phyloP scores from a whole-genome alignment of 2,888 invertebrate genomes.

The Hartigia nigra region DNA sequence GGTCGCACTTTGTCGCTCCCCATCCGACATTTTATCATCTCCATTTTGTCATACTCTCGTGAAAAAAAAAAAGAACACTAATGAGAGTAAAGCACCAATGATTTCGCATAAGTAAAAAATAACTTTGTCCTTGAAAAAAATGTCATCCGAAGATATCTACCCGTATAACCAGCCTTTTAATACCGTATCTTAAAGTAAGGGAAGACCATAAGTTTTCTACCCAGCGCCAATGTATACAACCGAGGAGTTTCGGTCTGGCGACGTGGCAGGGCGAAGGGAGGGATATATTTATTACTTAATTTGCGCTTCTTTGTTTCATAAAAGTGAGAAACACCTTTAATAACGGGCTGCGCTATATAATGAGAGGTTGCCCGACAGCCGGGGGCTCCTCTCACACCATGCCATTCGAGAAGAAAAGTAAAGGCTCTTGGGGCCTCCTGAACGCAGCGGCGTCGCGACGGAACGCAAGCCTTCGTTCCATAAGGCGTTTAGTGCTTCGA shows the following conservation, averaged over 20 bases:
- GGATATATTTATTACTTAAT: constrained; percentile 59
- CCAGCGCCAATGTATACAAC: not conserved
- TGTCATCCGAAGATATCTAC: not conserved
- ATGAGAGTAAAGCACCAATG: not conserved
- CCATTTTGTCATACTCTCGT: not conserved
- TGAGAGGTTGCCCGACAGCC: constrained; percentile 52
- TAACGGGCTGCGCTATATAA: constrained; percentile 52
- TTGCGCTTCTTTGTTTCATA: constrained; percentile 63
- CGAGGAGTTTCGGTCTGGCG: not conserved
- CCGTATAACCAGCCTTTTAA: not conserved
- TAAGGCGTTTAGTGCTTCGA: not conserved
- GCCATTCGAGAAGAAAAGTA: constrained; percentile 22
- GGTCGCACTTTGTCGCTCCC: constrained; percentile 21
- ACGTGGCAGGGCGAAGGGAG: not conserved
- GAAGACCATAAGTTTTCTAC: not conserved
- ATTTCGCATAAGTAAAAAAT: not conserved
- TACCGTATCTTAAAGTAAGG: not conserved
- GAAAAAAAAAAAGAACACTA: not conserved
- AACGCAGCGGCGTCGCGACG: not conserved
- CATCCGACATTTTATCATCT: constrained; percentile 14
- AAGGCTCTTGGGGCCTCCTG: constrained; percentile 2
- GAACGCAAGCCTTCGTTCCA: not conserved
- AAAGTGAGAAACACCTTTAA: constrained; percentile 64
- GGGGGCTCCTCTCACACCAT: constrained; percentile 27
- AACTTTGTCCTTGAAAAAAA: not conserved